A percentile compares a stretch with the other conserved stretches of the same genome.
phyloP scores from a whole-genome alignment of 1,140 invertebrate species.

The Halotydeus destructor region DNA sequence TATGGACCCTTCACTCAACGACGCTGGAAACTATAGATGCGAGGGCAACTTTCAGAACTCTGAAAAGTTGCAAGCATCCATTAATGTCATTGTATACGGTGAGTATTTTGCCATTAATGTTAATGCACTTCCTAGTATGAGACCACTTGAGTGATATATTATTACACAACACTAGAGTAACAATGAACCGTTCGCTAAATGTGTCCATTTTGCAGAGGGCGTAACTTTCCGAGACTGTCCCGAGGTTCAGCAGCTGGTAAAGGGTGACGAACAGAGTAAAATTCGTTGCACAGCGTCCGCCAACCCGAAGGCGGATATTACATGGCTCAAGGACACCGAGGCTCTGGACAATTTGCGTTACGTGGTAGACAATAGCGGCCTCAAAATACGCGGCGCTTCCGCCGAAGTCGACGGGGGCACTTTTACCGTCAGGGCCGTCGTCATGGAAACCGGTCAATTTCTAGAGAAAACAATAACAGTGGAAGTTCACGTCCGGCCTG shows the following conservation, averaged over 20 bases:
- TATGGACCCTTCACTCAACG: neutral
- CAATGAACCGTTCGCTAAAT: no score
- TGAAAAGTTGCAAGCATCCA: neutral
- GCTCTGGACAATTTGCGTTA: slow-evolving; percentile 36
- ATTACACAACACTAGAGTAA: no score
- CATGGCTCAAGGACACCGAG: slow-evolving; percentile 58
- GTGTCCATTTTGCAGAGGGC: no score
- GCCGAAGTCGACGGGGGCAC: slow-evolving; percentile 41
- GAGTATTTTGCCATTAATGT: no score
- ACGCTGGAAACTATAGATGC: slow-evolving; percentile 1
- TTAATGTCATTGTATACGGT: slow-evolving; percentile 13
- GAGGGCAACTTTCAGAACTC: neutral
- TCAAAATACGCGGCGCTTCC: slow-evolving; percentile 50
- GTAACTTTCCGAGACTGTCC: slow-evolving; percentile 66
- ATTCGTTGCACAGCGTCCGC: slow-evolving; percentile 63
- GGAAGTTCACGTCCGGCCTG: slow-evolving; percentile 29
- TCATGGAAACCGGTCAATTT: neutral
- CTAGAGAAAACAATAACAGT: neutral
- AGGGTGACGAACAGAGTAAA: slow-evolving; percentile 31
- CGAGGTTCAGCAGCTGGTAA: slow-evolving; percentile 55
- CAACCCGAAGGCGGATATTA: slow-evolving; percentile 54
- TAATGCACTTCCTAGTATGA: no score
- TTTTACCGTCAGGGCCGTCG: neutral
- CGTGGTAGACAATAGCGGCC: slow-evolving; percentile 45
- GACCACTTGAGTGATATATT: no score